These are phyloP conservation scores for Drosophila atripex DNA, from an alignment of 2,888 invertebrate species.

Conservation along the genomic window DNA sequence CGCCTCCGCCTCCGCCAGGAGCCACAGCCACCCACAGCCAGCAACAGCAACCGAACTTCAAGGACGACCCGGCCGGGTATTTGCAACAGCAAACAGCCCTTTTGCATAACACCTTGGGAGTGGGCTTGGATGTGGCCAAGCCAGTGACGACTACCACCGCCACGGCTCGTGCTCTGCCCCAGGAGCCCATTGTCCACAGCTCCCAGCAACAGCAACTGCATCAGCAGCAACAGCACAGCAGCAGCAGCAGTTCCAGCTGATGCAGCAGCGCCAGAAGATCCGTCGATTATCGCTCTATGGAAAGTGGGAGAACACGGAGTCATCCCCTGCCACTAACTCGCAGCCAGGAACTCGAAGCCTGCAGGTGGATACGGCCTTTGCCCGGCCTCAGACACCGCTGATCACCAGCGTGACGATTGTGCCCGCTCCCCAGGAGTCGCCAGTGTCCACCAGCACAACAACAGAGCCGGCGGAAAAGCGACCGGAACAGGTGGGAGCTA, in stretches of 20 bases:
- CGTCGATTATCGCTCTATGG: slow-evolving; percentile 60
- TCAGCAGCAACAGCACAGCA: slow-evolving; percentile 51
- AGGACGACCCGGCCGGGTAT: slow-evolving; percentile 96
- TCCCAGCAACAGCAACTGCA: slow-evolving; percentile 60
- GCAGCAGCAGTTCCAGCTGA: slow-evolving; percentile 70
- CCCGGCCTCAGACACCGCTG: slow-evolving; percentile 63
- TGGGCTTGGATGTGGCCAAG: slow-evolving; percentile 86
- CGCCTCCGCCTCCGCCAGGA: slow-evolving; percentile 1
- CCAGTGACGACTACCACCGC: slow-evolving; percentile 26
- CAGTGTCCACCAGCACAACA: slow-evolving; percentile 79
- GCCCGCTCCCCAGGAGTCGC: slow-evolving; percentile 84
- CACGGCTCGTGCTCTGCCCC: slow-evolving; percentile 42
- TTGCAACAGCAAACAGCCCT: slow-evolving; percentile 95
- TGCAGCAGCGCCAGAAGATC: slow-evolving; percentile 75
- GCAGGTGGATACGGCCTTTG: slow-evolving; percentile 64
- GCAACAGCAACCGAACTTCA: slow-evolving; percentile 88
- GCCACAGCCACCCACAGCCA: slow-evolving; percentile 13
- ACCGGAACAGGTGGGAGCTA: slow-evolving; percentile 93
- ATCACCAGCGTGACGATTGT: slow-evolving; percentile 80
- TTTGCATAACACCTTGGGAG: slow-evolving; percentile 90
- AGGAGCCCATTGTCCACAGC: slow-evolving; percentile 61
- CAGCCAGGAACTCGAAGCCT: slow-evolving; percentile 38
- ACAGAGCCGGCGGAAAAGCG: slow-evolving; percentile 83
- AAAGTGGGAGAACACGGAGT: slow-evolving; percentile 56
- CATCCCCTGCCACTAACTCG: slow-evolving; percentile 1